These are phyloP conservation scores for Agonopterix heracliana DNA, from an alignment of 2,888 invertebrate genomes.

Conservation along the genomic window DNA sequence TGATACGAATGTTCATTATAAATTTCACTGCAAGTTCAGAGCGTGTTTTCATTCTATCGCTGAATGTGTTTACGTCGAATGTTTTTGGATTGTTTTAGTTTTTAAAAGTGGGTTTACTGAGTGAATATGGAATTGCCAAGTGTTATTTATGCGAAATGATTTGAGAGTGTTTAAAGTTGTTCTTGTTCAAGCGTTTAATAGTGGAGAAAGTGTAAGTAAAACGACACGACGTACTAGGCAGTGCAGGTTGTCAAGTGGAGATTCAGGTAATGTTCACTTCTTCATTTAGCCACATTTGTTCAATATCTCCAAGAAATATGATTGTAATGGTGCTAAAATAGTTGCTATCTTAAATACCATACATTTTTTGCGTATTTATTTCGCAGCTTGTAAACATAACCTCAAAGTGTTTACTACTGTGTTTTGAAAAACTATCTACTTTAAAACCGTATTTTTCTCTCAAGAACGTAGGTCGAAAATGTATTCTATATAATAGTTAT, in stretches of 20 bases:
- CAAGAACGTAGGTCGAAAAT: too few species aligned
- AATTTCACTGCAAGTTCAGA: background rate
- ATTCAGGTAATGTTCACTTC: conserved; percentile 28
- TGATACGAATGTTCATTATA: conserved; percentile 9
- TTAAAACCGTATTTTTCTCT: too few species aligned
- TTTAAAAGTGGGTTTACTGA: conserved; percentile 28
- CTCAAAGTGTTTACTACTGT: conserved; percentile 37
- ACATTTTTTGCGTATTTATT: conserved; percentile 22
- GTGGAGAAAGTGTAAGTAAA: conserved; percentile 36
- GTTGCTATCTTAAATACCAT: too few species aligned
- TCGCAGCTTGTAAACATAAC: conserved; percentile 70
- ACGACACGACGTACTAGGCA: conserved; percentile 43
- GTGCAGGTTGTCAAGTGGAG: conserved; percentile 49
- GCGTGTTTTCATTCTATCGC: conserved; percentile 2
- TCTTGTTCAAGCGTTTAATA: conserved; percentile 16
- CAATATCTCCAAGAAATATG: background rate
- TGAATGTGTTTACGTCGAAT: conserved; percentile 64
- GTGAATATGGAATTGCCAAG: conserved; percentile 25
- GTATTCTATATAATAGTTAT: too few species aligned
- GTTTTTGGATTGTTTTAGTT: conserved; percentile 42
- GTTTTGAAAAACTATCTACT: background rate
- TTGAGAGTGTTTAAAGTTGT: conserved; percentile 33
- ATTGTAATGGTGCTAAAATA: too few species aligned
- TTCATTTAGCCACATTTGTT: background rate
- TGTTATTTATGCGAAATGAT: conserved; percentile 30